Evolutionary conservation across 1,140 invertebrate species (phyloP), one percentile per base, ranked within the genome.

Genomic region (Oncopodura yosiiana): DNA sequence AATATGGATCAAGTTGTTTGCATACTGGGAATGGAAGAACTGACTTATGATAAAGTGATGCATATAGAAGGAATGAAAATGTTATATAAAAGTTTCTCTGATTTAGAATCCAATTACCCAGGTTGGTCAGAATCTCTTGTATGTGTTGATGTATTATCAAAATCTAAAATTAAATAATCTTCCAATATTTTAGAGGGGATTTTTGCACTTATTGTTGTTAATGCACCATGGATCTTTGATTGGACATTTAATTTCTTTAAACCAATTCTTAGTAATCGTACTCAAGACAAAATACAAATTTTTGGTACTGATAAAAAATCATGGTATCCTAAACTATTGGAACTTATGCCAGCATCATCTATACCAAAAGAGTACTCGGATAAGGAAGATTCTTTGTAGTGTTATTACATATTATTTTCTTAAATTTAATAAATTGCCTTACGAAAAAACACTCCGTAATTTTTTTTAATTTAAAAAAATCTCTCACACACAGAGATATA

Each of bases 171-270:
- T n/a, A 6, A 39, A 39, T 12, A n/a, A n/a, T 16, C 12, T 16
- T 8, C 5, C 12, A 39, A 8, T 12, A 39, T 12, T 18, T 39
- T 39, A 12, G 16, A n/a, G 19, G 6, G 12, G 21, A 39, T 19
- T 34, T 8, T 34, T 6, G 6, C 12, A 6, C 19, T 5, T 39
- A 6, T 11, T 18, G 5, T 8, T 39, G 37, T 21, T 46, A 18
- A 18, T 30, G 52, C 53, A 32, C 53, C 53, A 1, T 55, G 53
- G 53, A 18, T 49, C 9, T 55, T 55, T 21, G 36, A 44, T 30
- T 41, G 38, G 26, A 45, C 53, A 11, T 55, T 49, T 21, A 55
- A 55, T 39, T 49, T 55, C 21, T 55, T 46, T 30, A 55, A 55
- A n/a, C 53, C 53, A 2, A 55, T 55, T 3, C 49, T 55, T 16